Percentiles rank a stretch among this genome's conserved stretches.
Conservation (phyloP, 2,797 vertebrate species). For the Cyprinella venusta region DNA sequence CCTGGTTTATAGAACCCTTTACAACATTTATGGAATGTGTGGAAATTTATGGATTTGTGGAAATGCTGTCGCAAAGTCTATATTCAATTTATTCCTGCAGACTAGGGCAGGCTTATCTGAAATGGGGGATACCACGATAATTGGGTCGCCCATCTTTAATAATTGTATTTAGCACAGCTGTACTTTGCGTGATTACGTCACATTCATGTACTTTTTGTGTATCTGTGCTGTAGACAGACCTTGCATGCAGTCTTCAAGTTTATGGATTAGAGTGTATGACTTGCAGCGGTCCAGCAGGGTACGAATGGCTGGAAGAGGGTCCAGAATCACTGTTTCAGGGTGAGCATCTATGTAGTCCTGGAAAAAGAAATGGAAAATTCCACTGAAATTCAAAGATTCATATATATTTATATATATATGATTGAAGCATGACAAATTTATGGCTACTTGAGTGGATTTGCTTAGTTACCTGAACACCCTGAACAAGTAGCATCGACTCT, state of each 20-base stretch:
- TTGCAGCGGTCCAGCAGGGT: conserved; percentile 96
- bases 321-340: conserved; percentile 94
- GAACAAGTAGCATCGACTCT: conserved; percentile 90
- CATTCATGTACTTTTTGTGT: conserved; percentile 22
- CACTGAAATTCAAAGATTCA: neutral
- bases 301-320: conserved; percentile 94
- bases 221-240: conserved; percentile 72
- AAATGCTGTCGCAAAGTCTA: conserved; percentile 10
- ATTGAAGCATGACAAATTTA: neutral
- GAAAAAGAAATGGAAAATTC: conserved; percentile 47
- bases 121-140: neutral
- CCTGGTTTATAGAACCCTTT: conserved; percentile 22
- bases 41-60: too few relatives aligned
- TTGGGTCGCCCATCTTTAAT: neutral
- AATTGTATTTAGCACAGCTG: neutral
- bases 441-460: neutral
- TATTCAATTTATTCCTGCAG: neutral
- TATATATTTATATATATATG: neutral
- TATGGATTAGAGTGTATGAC: conserved; percentile 95
- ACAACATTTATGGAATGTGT: neutral
- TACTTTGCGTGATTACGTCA: neutral
- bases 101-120: neutral
- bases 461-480: conserved; percentile 89
- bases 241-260: conserved; percentile 93
- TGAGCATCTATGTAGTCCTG: conserved; percentile 97